Conservation (phyloP, 2,113 vertebrate genomes). For the Chrysemys picta region DNA sequence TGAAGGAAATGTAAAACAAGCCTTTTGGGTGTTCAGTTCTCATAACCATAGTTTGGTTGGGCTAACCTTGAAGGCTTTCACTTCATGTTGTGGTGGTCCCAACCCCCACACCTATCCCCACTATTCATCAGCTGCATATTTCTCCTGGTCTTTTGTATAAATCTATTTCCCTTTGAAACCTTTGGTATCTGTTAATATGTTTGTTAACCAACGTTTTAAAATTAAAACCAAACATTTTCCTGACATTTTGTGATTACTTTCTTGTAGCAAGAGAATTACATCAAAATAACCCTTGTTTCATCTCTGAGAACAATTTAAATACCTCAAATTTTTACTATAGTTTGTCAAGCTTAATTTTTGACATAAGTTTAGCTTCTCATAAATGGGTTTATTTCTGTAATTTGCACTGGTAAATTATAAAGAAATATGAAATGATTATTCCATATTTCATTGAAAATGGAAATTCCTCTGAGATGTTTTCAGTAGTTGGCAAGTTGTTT, state of each 20-base stretch:
- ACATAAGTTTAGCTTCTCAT: neutral
- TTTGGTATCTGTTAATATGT: neutral
- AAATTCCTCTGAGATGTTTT: neutral
- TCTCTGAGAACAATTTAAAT: neutral
- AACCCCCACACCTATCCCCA: too few relatives aligned
- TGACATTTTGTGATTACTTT: neutral
- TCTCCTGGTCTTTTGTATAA: neutral
- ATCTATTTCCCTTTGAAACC: neutral
- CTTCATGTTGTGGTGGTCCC: neutral
- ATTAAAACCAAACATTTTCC: neutral
- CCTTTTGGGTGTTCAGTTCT: rapidly evolving
- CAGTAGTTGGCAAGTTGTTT: neutral
- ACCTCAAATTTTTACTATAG: neutral
- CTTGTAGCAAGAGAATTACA: neutral
- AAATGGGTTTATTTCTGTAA: neutral
- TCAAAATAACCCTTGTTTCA: neutral
- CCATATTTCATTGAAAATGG: neutral
- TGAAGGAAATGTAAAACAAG: neutral
- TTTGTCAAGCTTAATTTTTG: neutral
- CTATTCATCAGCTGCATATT: neutral
- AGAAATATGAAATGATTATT: neutral
- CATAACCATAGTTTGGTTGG: neutral
- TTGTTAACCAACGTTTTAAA: neutral
- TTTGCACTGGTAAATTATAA: neutral
- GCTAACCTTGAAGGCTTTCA: neutral